Evolutionary conservation across 2,113 vertebrate genomes (phyloP).

Genomic region (Physeter macrocephalus): DNA sequence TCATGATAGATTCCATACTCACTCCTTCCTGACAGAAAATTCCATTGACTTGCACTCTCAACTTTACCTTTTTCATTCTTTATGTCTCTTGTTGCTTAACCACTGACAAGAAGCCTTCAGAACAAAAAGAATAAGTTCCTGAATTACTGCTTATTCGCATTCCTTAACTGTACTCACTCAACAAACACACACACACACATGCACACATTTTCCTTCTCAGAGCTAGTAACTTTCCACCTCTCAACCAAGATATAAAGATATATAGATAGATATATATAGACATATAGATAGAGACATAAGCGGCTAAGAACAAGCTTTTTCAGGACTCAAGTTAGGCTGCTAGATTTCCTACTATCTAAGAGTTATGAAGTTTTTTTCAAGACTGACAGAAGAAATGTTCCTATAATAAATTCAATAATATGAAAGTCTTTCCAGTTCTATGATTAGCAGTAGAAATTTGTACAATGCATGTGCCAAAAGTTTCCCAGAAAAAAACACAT

Average conservation of each 20-base stretch:
- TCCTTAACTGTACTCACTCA: neutral
- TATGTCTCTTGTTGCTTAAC: neutral
- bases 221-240: neutral
- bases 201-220: neutral
- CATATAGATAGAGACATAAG: neutral
- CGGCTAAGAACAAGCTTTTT: neutral
- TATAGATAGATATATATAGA: neutral
- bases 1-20: neutral
- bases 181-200: no score
- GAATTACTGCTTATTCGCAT: neutral
- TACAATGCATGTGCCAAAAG: neutral
- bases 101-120: neutral
- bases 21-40: neutral
- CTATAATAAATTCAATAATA: neutral
- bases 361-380: neutral
- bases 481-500: neutral
- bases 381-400: neutral
- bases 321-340: neutral
- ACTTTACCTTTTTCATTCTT: neutral
- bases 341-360: neutral
- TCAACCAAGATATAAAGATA: neutral
- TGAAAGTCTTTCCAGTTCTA: neutral
- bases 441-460: neutral
- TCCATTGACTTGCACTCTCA: no score
- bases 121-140: neutral